phyloP scores from a whole-genome alignment of 2,797 vertebrate genomes.

The Characodon lateralis region DNA sequence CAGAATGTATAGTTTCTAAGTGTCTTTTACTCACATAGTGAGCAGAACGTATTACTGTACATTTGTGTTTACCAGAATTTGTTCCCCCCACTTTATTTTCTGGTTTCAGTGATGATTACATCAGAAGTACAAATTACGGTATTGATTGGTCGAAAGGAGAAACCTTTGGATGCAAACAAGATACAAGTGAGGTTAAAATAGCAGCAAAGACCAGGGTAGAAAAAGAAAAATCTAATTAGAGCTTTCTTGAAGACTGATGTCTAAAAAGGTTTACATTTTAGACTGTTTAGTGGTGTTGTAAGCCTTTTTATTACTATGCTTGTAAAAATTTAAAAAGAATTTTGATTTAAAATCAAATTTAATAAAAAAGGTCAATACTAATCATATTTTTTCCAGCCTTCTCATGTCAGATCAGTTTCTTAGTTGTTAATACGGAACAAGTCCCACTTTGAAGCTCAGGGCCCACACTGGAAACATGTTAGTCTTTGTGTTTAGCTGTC shows the following conservation, averaged over 20 bases:
- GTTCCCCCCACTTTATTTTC: conserved; percentile 17
- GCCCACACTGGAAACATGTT: conserved; percentile 26
- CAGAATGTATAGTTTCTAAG: conserved; percentile 26
- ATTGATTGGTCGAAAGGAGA: conserved; percentile 29
- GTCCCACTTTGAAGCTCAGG: conserved; percentile 2
- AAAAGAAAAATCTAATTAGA: not conserved
- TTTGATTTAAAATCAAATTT: not conserved
- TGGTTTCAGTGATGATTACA: conserved; percentile 38
- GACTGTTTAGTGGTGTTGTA: not conserved
- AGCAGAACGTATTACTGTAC: conserved; percentile 18
- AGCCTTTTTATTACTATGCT: not conserved
- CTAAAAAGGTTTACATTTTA: not conserved
- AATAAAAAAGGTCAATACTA: not conserved
- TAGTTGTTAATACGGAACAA: conserved; percentile 8
- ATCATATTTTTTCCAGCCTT: not conserved
- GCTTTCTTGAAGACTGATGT: not conserved
- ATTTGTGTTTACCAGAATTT: conserved; percentile 61
- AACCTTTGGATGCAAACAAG: conserved; percentile 26
- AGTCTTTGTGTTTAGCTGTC: conserved; percentile 4
- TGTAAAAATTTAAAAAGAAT: not conserved
- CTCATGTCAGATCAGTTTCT: not conserved
- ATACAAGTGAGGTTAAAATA: conserved; percentile 16
- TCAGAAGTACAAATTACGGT: not conserved
- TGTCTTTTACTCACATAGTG: conserved; percentile 26
- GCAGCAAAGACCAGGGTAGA: not conserved